Percentiles rank a stretch among this genome's conserved stretches.
Conservation (phyloP, 2,797 vertebrate genomes). For the Oreonectes daqikongensis region DNA sequence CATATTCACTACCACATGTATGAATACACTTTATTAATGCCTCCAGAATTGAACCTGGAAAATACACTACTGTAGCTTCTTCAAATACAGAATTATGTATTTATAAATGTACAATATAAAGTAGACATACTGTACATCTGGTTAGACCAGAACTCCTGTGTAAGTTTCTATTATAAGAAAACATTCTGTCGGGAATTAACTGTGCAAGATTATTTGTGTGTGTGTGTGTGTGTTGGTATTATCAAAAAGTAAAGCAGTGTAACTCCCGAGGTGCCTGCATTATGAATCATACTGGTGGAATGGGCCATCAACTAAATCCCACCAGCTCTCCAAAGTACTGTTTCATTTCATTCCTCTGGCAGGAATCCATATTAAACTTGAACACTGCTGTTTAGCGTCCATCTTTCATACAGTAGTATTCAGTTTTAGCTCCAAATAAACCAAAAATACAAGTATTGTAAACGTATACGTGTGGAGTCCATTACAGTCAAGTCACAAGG, state of each 20-base stretch:
- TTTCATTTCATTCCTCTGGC: slow-evolving; percentile 4
- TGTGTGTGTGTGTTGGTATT: slow-evolving; percentile 3
- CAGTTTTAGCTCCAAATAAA: background rate
- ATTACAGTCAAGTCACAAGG: slow-evolving; percentile 28
- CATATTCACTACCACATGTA: slow-evolving; percentile 17
- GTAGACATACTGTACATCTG: background rate
- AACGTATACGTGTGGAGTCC: background rate
- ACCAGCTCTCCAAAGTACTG: background rate
- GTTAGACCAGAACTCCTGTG: background rate
- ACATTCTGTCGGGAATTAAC: background rate
- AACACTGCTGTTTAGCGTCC: background rate
- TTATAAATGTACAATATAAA: background rate
- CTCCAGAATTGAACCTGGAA: too few species aligned
- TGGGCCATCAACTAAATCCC: slow-evolving; percentile 10
- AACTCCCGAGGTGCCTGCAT: slow-evolving; percentile 7
- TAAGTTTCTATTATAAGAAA: slow-evolving; percentile 1
- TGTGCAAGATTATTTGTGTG: background rate
- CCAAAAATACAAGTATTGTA: slow-evolving; percentile 7
- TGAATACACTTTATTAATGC: slow-evolving; percentile 11
- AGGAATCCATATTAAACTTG: background rate
- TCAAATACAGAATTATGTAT: background rate
- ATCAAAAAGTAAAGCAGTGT: slow-evolving; percentile 13
- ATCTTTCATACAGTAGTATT: background rate
- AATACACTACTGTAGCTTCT: background rate
- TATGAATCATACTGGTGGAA: slow-evolving; percentile 22